These are phyloP conservation scores for Meteorus cinctellus DNA, from an alignment of 2,888 invertebrate genomes.

Conservation along the genomic window DNA sequence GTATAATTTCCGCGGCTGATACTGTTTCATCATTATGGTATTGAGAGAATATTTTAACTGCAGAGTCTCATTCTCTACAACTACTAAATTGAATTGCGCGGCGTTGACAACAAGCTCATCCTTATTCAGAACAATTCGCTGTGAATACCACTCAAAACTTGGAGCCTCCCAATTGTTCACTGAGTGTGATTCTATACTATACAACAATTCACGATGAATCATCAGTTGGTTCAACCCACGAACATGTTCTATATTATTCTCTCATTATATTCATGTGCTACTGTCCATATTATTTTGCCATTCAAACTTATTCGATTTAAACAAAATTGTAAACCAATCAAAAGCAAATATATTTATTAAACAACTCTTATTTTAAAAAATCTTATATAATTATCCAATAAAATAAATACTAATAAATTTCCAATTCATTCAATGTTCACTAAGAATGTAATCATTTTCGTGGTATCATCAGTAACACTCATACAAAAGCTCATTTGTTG, in stretches of 20 bases:
- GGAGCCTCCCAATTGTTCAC: background rate
- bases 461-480: background rate
- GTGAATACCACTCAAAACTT: background rate
- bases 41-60: background rate
- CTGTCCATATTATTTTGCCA: background rate
- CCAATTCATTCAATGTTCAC: too few species aligned
- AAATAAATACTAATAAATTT: too few species aligned
- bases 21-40: background rate
- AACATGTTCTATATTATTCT: background rate
- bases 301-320: too few species aligned
- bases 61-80: background rate
- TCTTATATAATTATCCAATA: too few species aligned
- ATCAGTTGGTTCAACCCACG: background rate
- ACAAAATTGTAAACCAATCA: too few species aligned
- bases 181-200: background rate
- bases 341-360: too few species aligned
- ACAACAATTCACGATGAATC: constrained; percentile 2
- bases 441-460: background rate
- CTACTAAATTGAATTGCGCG: background rate
- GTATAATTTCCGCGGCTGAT: background rate
- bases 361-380: too few species aligned
- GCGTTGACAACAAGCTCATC: background rate
- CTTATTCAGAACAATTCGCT: background rate
- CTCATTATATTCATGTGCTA: background rate
- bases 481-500: background rate